Conservation (phyloP, 2,888 invertebrate species). For the Onchidella celtica region DNA sequence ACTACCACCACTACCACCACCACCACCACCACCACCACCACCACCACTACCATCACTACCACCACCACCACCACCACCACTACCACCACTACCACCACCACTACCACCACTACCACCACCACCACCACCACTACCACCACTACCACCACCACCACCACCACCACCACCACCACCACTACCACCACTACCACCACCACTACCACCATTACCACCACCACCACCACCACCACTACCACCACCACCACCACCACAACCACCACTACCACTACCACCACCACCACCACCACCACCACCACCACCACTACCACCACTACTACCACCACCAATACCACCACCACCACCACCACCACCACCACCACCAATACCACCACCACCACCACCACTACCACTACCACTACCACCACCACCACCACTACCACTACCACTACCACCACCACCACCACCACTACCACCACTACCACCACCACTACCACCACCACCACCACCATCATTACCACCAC, state of each 20-base stretch:
- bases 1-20: not conserved
- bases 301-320: not conserved
- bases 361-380: not conserved
- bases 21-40: not conserved
- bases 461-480: not conserved
- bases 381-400: not conserved
- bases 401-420: not conserved
- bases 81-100: not conserved
- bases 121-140: slow-evolving; percentile 4
- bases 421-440: not conserved
- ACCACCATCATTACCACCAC: not conserved
- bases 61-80: slow-evolving; percentile 4
- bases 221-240: no score
- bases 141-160: not conserved
- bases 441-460: not conserved
- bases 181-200: not conserved
- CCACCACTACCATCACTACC: not conserved
- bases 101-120: not conserved
- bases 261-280: not conserved
- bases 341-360: no score
- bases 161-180: not conserved
- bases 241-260: no score
- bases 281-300: slow-evolving; percentile 1
- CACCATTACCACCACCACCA: not conserved
- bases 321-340: no score